Conservation (phyloP, 2,797 vertebrate genomes). For the Sebastes taczanowskii region DNA sequence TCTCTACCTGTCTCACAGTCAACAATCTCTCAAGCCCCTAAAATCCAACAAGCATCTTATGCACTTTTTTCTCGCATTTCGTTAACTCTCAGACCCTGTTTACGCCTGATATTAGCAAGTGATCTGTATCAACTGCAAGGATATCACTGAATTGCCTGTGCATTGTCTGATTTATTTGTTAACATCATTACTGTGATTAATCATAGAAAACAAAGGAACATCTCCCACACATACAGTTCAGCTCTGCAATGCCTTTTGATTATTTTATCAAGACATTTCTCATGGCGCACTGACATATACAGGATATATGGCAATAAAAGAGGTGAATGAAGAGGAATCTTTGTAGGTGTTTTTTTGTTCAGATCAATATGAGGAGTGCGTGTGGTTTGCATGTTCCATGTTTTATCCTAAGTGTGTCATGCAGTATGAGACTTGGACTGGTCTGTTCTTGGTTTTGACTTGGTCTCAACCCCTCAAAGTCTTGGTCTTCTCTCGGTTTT, state of each 20-base stretch:
- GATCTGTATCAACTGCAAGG: not conserved
- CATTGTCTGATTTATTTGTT: not conserved
- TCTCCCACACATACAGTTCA: not conserved
- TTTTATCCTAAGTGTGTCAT: not conserved
- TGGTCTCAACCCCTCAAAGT: too few relatives aligned
- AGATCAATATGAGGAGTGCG: not conserved
- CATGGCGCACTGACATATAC: not conserved
- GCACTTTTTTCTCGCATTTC: not conserved
- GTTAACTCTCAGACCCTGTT: not conserved
- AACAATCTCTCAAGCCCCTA: not conserved
- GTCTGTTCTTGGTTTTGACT: not conserved
- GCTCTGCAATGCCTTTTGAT: too few relatives aligned
- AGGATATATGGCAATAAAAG: not conserved
- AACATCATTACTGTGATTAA: not conserved
- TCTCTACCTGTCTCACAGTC: conserved; percentile 34
- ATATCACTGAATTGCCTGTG: not conserved
- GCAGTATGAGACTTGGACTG: not conserved
- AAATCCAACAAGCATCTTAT: not conserved
- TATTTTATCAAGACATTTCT: not conserved
- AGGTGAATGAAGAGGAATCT: not conserved
- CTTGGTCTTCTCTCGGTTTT: too few relatives aligned
- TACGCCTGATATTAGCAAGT: not conserved
- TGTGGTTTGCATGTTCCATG: not conserved
- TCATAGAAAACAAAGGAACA: not conserved
- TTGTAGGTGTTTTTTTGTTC: not conserved